These are phyloP conservation scores for Lerema accius DNA, from an alignment of 1,140 invertebrate species.

Conservation along the genomic window DNA sequence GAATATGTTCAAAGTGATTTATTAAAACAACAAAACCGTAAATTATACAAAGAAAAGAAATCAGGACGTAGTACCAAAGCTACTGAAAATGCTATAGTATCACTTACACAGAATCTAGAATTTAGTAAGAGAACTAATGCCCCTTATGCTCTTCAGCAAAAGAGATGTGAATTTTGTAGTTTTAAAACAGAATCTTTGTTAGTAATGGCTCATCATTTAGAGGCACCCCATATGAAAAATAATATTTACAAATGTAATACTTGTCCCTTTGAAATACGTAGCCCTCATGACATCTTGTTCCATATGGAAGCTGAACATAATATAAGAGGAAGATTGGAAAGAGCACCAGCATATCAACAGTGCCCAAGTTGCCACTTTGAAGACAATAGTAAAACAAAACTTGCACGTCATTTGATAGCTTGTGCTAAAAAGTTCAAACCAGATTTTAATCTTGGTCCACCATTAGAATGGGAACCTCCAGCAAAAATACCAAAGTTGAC, in stretches of 20 bases:
- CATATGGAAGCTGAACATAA: constrained; percentile 97
- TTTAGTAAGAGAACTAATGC: constrained; percentile 95
- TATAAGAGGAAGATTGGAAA: constrained; percentile 91
- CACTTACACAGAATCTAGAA: constrained; percentile 91
- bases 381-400: constrained; percentile 95
- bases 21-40: constrained; percentile 93
- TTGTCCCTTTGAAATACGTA: constrained; percentile 92
- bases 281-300: constrained; percentile 93
- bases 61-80: constrained; percentile 86
- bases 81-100: constrained; percentile 91
- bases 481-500: constrained; percentile 92
- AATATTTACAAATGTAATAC: constrained; percentile 95
- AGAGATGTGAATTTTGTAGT: constrained; percentile 95
- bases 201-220: constrained; percentile 95
- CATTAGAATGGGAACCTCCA: constrained; percentile 94
- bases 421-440: constrained; percentile 96
- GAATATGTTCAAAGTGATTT: constrained; percentile 96
- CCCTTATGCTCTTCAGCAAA: constrained; percentile 91
- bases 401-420: constrained; percentile 93
- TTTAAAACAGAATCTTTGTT: constrained; percentile 96
- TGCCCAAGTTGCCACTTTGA: constrained; percentile 97
- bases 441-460: constrained; percentile 92
- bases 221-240: constrained; percentile 95
- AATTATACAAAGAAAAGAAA: constrained; percentile 84
- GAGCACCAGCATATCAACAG: constrained; percentile 94